phyloP scores from a whole-genome alignment of 2,888 invertebrate species.

The Heliconius erato region DNA sequence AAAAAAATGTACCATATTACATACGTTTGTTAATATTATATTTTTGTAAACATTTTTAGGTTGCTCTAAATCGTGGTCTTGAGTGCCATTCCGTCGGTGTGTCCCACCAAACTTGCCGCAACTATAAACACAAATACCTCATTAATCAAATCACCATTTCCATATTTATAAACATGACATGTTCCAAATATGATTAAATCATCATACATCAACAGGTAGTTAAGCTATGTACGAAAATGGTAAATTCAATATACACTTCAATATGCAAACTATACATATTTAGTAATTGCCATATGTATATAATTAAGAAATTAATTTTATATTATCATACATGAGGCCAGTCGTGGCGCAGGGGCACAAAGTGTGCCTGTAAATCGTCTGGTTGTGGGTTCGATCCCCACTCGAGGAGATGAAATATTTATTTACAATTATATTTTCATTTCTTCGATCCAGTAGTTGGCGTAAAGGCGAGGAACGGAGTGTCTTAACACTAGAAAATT shows the following conservation, averaged over 20 bases:
- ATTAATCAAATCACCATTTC: slow-evolving; percentile 30
- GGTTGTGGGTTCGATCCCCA: too few species aligned
- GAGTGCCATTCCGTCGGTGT: slow-evolving; percentile 12
- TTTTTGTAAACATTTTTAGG: slow-evolving; percentile 29
- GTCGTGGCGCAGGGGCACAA: too few species aligned
- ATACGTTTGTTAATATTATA: slow-evolving; percentile 22
- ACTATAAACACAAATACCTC: slow-evolving; percentile 56
- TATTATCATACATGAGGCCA: not conserved
- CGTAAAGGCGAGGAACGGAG: too few species aligned
- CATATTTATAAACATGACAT: slow-evolving; percentile 57
- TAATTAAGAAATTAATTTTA: not conserved
- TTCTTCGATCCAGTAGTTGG: too few species aligned
- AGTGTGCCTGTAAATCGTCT: too few species aligned
- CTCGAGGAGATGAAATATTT: too few species aligned
- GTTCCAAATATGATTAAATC: slow-evolving; percentile 43
- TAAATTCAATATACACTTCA: too few species aligned
- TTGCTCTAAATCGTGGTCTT: slow-evolving; percentile 15
- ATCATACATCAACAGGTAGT: not conserved
- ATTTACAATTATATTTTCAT: too few species aligned
- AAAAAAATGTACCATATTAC: not conserved
- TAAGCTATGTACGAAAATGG: not conserved
- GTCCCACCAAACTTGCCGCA: slow-evolving; percentile 48
- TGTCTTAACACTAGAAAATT: too few species aligned
- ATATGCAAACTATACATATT: not conserved
- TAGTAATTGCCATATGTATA: not conserved